A percentile compares a stretch with the other conserved stretches of the same genome.
Conservation (phyloP, 2,888 invertebrate genomes). For the Pyrrhosoma nymphula region DNA sequence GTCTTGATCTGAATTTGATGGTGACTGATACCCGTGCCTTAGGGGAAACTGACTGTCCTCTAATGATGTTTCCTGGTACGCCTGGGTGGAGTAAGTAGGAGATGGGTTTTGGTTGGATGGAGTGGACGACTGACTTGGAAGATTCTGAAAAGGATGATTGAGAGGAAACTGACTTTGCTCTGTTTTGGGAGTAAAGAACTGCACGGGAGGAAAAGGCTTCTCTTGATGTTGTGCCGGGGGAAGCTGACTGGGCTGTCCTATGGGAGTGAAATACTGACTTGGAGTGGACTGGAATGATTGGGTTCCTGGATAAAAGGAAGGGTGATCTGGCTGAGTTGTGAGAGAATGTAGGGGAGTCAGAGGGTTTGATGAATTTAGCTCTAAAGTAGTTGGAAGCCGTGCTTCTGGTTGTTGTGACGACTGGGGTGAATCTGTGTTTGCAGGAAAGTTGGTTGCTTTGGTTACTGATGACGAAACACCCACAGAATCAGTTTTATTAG, state of each 20-base stretch:
- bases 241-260: neutral
- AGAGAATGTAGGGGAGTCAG: neutral
- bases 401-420: neutral
- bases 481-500: neutral
- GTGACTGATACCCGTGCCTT: neutral
- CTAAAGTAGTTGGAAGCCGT: slow-evolving; percentile 26
- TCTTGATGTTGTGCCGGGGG: neutral
- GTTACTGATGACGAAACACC: neutral
- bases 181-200: neutral
- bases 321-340: neutral
- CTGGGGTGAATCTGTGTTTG: neutral
- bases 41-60: neutral
- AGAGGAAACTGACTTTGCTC: neutral
- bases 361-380: slow-evolving; percentile 22
- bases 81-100: neutral
- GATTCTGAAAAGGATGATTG: neutral
- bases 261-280: neutral
- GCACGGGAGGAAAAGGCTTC: neutral
- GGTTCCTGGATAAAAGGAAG: neutral
- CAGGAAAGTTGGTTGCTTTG: neutral
- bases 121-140: neutral
- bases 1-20: neutral
- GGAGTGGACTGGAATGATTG: neutral
- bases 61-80: neutral
- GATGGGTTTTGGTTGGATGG: neutral